Evolutionary conservation across 2,113 vertebrate species (phyloP).

Genomic region (Microtus ochrogaster): DNA sequence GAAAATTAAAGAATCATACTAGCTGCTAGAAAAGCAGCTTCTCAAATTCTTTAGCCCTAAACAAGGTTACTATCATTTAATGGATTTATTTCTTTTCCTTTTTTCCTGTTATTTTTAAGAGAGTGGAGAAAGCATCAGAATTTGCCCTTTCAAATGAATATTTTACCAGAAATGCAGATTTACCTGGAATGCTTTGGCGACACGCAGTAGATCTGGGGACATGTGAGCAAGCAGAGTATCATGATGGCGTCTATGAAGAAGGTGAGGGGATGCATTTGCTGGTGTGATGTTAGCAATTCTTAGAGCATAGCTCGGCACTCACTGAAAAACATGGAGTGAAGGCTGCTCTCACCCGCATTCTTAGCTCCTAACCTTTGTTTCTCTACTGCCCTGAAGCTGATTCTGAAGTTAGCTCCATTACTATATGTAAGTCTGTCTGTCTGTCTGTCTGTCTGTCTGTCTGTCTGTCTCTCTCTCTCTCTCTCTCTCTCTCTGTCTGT

Average conservation of each 20-base stretch:
- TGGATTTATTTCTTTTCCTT: not conserved
- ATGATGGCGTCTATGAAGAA: constrained; percentile 90
- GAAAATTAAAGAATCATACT: constrained; percentile 44
- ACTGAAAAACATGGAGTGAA: not conserved
- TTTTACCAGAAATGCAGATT: constrained; percentile 81
- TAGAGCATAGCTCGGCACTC: not conserved
- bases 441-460: too few relatives aligned
- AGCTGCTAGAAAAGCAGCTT: constrained; percentile 47
- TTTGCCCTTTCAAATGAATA: constrained; percentile 90
- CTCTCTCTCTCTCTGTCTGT: too few relatives aligned
- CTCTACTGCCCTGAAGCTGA: not conserved
- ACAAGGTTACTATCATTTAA: constrained; percentile 21
- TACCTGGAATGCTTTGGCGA: constrained; percentile 62
- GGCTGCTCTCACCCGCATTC: not conserved
- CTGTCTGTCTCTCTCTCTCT: too few relatives aligned
- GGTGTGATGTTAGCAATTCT: not conserved
- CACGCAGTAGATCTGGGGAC: constrained; percentile 83
- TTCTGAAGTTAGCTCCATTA: not conserved
- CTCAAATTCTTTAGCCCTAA: not conserved
- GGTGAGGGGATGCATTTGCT: constrained; percentile 84
- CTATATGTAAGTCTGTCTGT: not conserved
- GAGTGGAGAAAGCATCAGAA: constrained; percentile 88
- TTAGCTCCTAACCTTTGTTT: constrained; percentile 52
- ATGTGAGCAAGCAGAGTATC: constrained; percentile 87
- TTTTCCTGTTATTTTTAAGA: constrained; percentile 83